Conservation (phyloP, 1,140 invertebrate genomes). For the Euborellia annulipes region DNA sequence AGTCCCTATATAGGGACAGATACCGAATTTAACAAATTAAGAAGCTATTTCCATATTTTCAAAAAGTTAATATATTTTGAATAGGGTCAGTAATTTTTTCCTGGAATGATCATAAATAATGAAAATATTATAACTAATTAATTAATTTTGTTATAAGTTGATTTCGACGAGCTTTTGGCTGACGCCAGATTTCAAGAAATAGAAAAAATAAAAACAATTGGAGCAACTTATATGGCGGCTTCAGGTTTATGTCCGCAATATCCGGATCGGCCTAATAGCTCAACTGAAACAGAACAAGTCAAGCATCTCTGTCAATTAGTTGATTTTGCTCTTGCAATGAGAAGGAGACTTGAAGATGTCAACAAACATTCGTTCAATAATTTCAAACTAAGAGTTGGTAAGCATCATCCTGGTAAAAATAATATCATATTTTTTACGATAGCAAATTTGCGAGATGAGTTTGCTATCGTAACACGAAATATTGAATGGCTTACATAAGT, state of each 20-base stretch:
- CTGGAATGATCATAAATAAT: slow-evolving; percentile 4
- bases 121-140: slow-evolving; percentile 1
- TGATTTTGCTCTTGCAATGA: slow-evolving; percentile 89
- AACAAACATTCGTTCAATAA: slow-evolving; percentile 97
- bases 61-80: background rate
- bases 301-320: slow-evolving; percentile 70
- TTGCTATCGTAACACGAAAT: too few relatives aligned
- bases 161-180: slow-evolving; percentile 83
- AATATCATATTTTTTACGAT: too few relatives aligned
- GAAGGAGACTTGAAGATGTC: slow-evolving; percentile 73
- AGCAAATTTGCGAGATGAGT: too few relatives aligned
- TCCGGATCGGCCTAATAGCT: background rate
- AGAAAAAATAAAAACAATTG: slow-evolving; percentile 98
- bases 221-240: slow-evolving; percentile 93
- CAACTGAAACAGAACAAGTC: background rate
- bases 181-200: slow-evolving; percentile 79
- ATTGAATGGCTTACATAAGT: too few relatives aligned
- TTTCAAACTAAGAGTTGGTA: slow-evolving; percentile 82
- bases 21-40: too few relatives aligned
- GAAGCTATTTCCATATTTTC: slow-evolving; percentile 1
- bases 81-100: background rate
- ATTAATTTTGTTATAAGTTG: slow-evolving; percentile 38
- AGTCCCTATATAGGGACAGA: too few relatives aligned
- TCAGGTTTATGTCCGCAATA: slow-evolving; percentile 77
- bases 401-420: too few relatives aligned